Base-by-base conservation (phyloP, 2,888 invertebrate species). In the Lasioglossum zephyrum region DNA sequence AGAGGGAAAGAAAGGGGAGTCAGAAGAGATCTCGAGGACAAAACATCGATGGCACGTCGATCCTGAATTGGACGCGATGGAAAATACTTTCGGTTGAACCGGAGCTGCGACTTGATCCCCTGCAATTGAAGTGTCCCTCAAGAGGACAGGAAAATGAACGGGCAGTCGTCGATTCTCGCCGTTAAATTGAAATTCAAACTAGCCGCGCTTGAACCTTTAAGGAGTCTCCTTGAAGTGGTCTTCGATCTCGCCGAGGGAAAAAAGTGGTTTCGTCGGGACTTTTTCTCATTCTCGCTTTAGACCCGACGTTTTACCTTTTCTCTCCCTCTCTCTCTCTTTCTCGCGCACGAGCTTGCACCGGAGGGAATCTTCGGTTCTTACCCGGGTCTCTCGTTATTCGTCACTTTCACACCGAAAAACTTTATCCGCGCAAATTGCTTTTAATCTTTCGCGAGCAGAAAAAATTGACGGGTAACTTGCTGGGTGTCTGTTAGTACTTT, bases 21-120 rank as follows among this genome's bases (percentile, higher is more conserved):
- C 26, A 11, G 26, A 18, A 31, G 31, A 16, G 31, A 11, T 8
- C 5, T 18, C 63, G 63, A 31, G 63, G 22, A 69, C 31, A 13
- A 75, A 66, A 47, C 60, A 73, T 80, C 80, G 78, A 86, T 83
- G 79, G 44, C 73, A 4, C 41, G 79, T 82, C 77, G 83, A 75
- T 87, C 82, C 77, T 81, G 85, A 85, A 82, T 86, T 89, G 84
- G 81, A 78, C 82, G 74, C 81, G 84, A 84, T 84, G 84, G 88
- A 87, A 70, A 88, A 86, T 83, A 83, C 85, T 82, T 85, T 85
- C 82, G 78, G 80, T 47, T 22, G 60, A 60, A 39, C 57, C 72
- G 82, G 39, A 57, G 78, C 73, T 53, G 60, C 73, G 80, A 79
- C 49, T 86, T 73, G 81, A 83, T 70, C 81, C 69, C 73, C 79